Evolutionary conservation across 2,797 vertebrate species (phyloP), one percentile per base, ranked within the genome.

Genomic region (Sebastes diploproa): DNA sequence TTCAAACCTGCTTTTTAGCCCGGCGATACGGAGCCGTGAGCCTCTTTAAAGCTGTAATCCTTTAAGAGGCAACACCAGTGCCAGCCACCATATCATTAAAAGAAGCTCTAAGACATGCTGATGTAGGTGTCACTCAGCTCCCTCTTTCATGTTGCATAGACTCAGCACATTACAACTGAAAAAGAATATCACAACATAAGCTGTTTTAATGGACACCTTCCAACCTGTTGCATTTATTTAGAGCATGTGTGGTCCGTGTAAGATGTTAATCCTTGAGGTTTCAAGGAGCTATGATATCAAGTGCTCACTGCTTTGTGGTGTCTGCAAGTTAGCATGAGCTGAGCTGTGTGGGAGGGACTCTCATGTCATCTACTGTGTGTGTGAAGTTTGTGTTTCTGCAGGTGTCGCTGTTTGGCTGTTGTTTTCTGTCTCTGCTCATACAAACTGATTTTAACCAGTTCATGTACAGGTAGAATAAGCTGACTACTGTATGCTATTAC

Each of bases 31-130:
- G 27, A 61, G 52, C 59, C 16, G 56, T 23, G 34, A 75, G 77
- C 54, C 30, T 70, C 64, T 85, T 83, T 78, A 76, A 60, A 54
- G 62, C 63, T 58, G 38, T 75, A 75, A 77, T 84, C 60, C 77
- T 62, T 61, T 14, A 73, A 69, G 42, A 72, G 36, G 59, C 62
- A 55, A 52, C 79, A 36, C 42, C 27, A 23, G 68, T 7, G 68
- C 27, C 55, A 76, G 68, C 64, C 54, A 30, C 32, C 60, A 11
- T 22, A 42, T 77, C 71, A 66, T 75, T 59, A 81, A 32, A 61
- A 56, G 63, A 52, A 3, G 25, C 60, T 72, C 27, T 0, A 1
- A 84, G 74, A 73, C 74, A 36, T 23, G 74, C 62, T 27, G 72
- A 82, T 72, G 73, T 29, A 62, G 63, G 67, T 42, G 75, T 75